These are phyloP conservation scores for Pipistrellus pipistrellus DNA, from an alignment of 2,797 vertebrate genomes.

Conservation along the genomic window DNA sequence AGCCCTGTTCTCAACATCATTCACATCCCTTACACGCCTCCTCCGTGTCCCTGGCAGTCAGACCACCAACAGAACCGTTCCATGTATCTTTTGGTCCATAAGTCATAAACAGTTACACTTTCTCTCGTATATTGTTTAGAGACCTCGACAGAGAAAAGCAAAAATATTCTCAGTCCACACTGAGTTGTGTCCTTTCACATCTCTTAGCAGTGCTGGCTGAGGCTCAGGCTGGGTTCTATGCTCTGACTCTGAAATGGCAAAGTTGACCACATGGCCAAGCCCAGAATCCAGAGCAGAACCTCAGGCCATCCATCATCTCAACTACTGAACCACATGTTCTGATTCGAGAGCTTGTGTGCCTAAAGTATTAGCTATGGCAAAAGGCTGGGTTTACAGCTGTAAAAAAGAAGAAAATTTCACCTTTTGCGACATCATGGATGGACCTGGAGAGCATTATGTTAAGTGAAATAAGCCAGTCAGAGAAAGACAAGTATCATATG, in stretches of 20 bases:
- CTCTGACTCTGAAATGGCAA: neutral
- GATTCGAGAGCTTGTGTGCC: fast-evolving
- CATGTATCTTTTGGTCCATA: neutral
- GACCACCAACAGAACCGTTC: neutral
- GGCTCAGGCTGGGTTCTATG: neutral
- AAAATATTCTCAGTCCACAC: neutral
- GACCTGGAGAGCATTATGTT: neutral
- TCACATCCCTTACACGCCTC: neutral
- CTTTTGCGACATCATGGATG: neutral
- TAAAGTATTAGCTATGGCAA: neutral
- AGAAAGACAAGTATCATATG: neutral
- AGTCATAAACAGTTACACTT: neutral
- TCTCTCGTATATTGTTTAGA: neutral
- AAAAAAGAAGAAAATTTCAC: neutral
- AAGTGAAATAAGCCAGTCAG: neutral
- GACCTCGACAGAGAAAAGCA: neutral
- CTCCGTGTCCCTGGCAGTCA: neutral
- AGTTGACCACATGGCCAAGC: neutral
- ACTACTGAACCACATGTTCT: fast-evolving
- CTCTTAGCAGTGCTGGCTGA: neutral
- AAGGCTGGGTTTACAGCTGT: neutral
- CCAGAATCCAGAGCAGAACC: neutral
- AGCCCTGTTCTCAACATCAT: neutral
- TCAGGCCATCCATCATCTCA: neutral
- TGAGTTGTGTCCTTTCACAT: neutral